phyloP scores from a whole-genome alignment of 2,888 invertebrate species.

The Sinhomidia bicolor region DNA sequence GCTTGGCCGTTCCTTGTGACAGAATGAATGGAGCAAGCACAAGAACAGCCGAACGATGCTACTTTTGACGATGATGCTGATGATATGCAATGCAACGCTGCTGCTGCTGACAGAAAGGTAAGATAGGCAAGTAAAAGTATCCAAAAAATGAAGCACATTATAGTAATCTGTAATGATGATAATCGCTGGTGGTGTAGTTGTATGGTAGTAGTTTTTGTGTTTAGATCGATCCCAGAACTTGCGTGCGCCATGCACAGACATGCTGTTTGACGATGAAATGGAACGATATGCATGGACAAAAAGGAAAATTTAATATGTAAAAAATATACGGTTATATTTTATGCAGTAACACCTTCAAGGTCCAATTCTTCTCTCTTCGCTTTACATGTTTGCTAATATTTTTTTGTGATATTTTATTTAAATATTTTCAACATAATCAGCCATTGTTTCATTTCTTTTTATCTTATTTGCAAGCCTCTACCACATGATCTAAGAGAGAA shows the following conservation, averaged over 20 bases:
- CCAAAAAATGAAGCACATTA: not conserved
- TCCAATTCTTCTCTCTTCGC: not conserved
- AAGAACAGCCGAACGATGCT: too few species aligned
- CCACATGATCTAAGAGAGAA: not conserved
- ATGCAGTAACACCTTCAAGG: slow-evolving; percentile 21
- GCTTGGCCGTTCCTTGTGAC: not conserved
- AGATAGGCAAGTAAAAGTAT: not conserved
- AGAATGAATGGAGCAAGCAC: not conserved
- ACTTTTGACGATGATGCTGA: not conserved
- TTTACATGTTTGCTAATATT: too few species aligned
- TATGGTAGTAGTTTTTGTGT: too few species aligned
- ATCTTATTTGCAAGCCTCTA: not conserved
- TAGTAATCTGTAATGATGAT: slow-evolving; percentile 1
- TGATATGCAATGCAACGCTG: not conserved
- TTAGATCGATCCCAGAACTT: slow-evolving; percentile 54
- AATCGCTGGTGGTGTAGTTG: not conserved
- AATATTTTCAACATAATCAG: not conserved
- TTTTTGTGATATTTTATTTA: slow-evolving; percentile 13
- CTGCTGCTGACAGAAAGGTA: not conserved
- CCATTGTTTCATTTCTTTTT: not conserved
- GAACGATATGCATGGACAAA: not conserved
- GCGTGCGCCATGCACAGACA: slow-evolving; percentile 60
- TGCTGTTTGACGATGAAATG: not conserved
- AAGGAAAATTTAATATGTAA: not conserved
- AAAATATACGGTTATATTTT: slow-evolving; percentile 5